These are phyloP conservation scores for Apis laboriosa DNA, from an alignment of 1,140 invertebrate genomes.

Conservation along the genomic window DNA sequence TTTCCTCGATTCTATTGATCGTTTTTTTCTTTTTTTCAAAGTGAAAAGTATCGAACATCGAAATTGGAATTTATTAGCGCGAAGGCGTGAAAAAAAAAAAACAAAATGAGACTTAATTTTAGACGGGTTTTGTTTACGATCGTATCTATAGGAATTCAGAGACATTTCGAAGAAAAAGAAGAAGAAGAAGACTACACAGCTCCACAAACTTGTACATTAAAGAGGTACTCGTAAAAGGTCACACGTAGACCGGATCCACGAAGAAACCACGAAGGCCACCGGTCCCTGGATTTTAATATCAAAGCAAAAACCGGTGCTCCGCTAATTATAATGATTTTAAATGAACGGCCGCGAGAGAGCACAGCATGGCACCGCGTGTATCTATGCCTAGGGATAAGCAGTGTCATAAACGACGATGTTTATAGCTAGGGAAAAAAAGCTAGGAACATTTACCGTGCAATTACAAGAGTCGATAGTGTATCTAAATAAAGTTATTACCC, in stretches of 20 bases:
- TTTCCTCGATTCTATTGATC: background rate
- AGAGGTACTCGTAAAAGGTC: background rate
- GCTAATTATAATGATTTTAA: slow-evolving; percentile 69
- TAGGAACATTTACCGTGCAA: slow-evolving; percentile 59
- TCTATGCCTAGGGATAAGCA: background rate
- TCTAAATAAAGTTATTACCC: slow-evolving; percentile 72
- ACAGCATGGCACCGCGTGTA: slow-evolving; percentile 16
- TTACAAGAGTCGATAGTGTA: slow-evolving; percentile 68
- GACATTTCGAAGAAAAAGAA: too few relatives aligned
- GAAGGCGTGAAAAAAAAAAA: too few relatives aligned
- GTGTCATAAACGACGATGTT: slow-evolving; percentile 68
- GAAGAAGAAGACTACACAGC: too few relatives aligned
- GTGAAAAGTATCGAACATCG: too few relatives aligned
- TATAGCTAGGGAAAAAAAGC: slow-evolving; percentile 51
- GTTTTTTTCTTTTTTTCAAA: background rate
- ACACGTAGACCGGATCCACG: background rate
- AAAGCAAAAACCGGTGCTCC: slow-evolving; percentile 16
- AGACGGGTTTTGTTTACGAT: too few relatives aligned
- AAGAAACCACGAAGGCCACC: background rate
- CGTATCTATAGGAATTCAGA: too few relatives aligned
- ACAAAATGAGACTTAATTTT: too few relatives aligned
- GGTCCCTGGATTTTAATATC: slow-evolving; percentile 43
- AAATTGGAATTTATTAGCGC: too few relatives aligned
- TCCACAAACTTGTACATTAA: too few relatives aligned
- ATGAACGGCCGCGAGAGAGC: slow-evolving; percentile 55